Evolutionary conservation across 1,140 invertebrate genomes (phyloP).

Genomic region (Physella acuta): DNA sequence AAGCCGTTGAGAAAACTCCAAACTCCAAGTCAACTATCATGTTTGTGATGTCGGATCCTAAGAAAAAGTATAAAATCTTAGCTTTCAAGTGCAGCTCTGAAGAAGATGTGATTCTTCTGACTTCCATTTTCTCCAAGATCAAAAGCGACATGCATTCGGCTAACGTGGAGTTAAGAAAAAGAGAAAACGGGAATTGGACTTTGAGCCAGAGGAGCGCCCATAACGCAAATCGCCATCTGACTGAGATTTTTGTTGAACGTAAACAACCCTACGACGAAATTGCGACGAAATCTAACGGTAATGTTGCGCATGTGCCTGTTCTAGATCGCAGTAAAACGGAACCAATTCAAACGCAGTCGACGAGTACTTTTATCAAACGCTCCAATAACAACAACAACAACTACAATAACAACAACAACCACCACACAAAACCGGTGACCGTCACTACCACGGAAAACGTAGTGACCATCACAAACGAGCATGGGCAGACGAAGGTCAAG

Average conservation of each 20-base stretch:
- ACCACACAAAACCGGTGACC: background rate
- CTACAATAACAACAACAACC: too few relatives aligned
- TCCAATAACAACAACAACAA: conserved; percentile 1
- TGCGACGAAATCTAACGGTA: background rate
- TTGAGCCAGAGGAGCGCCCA: conserved; percentile 31
- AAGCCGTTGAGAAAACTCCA: conserved; percentile 36
- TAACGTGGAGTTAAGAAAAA: conserved; percentile 34
- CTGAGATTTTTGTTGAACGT: conserved; percentile 26
- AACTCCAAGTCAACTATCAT: conserved; percentile 35
- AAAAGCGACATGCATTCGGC: conserved; percentile 13
- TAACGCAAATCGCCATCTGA: conserved; percentile 32
- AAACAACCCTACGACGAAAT: conserved; percentile 14
- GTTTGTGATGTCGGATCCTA: conserved; percentile 34
- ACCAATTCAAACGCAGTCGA: background rate
- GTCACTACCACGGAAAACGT: background rate
- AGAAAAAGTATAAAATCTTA: conserved; percentile 32
- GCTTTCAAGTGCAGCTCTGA: conserved; percentile 32
- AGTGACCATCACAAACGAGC: background rate
- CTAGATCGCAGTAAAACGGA: conserved; percentile 1
- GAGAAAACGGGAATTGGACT: conserved; percentile 43
- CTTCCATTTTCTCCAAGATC: conserved; percentile 27
- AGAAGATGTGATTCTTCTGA: conserved; percentile 31
- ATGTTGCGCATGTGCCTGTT: background rate
- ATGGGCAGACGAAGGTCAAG: background rate
- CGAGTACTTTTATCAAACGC: background rate